Percentiles rank a stretch among this genome's conserved stretches.
phyloP scores from a whole-genome alignment of 2,797 vertebrate species.

The Centroberyx gerrardi region DNA sequence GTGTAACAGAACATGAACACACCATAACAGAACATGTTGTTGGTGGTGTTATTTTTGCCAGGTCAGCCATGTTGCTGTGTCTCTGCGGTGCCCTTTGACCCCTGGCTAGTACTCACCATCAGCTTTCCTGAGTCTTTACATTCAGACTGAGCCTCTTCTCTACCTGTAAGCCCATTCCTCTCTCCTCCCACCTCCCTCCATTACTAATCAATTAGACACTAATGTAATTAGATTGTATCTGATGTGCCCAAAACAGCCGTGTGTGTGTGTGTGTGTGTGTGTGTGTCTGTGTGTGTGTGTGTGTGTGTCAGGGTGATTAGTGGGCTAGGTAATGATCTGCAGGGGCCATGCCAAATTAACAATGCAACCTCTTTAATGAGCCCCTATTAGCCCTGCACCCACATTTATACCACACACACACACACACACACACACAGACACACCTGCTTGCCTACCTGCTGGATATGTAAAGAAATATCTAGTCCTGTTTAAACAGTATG shows the following conservation, averaged over 20 bases:
- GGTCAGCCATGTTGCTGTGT: constrained; percentile 56
- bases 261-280: constrained; percentile 39
- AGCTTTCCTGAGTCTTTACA: constrained; percentile 48
- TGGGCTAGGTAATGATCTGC: constrained; percentile 90
- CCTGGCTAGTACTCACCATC: not conserved
- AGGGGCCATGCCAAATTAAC: constrained; percentile 90
- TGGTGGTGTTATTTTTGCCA: constrained; percentile 49
- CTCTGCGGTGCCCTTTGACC: constrained; percentile 49
- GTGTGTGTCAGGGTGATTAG: constrained; percentile 78
- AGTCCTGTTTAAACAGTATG: too few species aligned
- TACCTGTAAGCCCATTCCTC: constrained; percentile 60
- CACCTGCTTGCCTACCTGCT: too few species aligned
- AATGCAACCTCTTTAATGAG: constrained; percentile 89
- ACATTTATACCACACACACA: constrained; percentile 70
- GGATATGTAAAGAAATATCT: too few species aligned
- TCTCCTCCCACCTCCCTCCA: constrained; percentile 58
- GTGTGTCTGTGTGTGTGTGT: constrained; percentile 32
- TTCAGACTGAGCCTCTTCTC: constrained; percentile 36
- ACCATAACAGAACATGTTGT: constrained; percentile 32
- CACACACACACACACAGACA: too few species aligned
- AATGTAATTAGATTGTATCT: constrained; percentile 82
- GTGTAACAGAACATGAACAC: constrained; percentile 31
- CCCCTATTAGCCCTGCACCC: constrained; percentile 87
- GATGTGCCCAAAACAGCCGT: constrained; percentile 64
- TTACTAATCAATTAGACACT: constrained; percentile 79